Evolutionary conservation across 2,797 vertebrate species (phyloP), one percentile per base, ranked within the genome.

Genomic region (Heterohyrax brucei): DNA sequence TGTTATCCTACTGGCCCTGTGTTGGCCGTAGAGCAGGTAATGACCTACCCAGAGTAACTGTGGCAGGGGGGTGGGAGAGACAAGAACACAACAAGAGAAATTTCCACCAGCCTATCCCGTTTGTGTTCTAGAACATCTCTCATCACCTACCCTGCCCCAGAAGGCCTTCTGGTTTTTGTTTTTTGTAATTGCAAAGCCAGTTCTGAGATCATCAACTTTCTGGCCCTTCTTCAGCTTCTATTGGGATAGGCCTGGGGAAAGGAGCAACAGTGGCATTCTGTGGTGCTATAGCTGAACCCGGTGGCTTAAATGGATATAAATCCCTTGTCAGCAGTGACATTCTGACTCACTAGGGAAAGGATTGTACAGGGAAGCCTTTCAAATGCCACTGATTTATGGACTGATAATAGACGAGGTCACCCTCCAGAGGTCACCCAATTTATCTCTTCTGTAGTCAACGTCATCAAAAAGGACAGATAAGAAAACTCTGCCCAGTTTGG

Each of bases 341-440:
- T 93, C 50, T 83, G 50, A 79, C 93, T 93, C 50, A 64, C 26
- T 61, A 66, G 66, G 66, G 50, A 70, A 81, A 81, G 39, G 70
- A 96, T 73, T 95, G 24, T 28, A 79, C 39, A 82, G 61, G 46
- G 56, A 92, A 93, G 39, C 24, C 84, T 86, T 61, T 68, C 64
- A 86, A 61, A 33, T 90, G 61, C 33, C 50, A 66, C 48, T 64
- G 85, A 64, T 85, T 95, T 10, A 48, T 64, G 76, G 39, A 9
- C 26, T 92, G 80, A 70, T 95, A 92, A 82, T 77, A 89, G 80
- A 85, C 39, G 94, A 87, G 78, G 68, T 93, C 81, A 86, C 24
- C 77, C 75, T 84, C 89, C 91, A 85, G 86, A 95, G 78, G 48
- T 93, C 75, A 73, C 66, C 19, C 48, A 72, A 0, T 80, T 50